Evolutionary conservation across 64 coral and sea anemone genomes (phyloP), one percentile per base, ranked within the genome.

Genomic region (Actinia tenebrosa): DNA sequence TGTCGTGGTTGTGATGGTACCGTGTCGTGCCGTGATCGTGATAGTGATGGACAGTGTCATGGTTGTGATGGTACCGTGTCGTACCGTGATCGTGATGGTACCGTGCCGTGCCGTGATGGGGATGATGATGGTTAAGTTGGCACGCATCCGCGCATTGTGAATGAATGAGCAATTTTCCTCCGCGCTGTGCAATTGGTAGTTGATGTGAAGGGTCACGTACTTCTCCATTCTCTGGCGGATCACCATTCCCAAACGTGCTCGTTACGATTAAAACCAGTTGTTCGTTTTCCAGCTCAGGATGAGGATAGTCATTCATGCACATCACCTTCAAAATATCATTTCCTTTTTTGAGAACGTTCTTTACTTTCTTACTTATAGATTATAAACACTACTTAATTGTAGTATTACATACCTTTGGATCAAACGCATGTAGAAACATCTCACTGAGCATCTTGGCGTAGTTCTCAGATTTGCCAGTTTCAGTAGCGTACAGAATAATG

Each of bases 171-270:
- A 50, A 50, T 50, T 5, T 5, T 50, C 47, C 30, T 50, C 4
- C 47, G 47, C 47, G 47, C 47, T 50, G 47, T 50, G 47, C 30
- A 37, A 50, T 8, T 50, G 47, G 47, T 50, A 8, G 47, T 5
- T 5, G 47, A 50, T 50, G 17, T 43, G 3, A 22, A 44, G 10
- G 5, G 55, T 66, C 2, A 58, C 79, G 78, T 83, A 99, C 96
- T 91, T 99, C 96, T 88, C 96, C 96, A 64, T 99, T 99, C 83
- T 95, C 96, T 25, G 96, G 96, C 15, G 96, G 93, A 50, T 99
- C 96, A 79, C 96, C 96, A 26, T 99, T 99, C 16, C 96, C 96
- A 91, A 99, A 99, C 2, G 96, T 99, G 60, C 96, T 99, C 3
- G 96, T 95, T 5, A 99, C 96, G 44, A 99, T 92, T 7, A 99